phyloP scores from a whole-genome alignment of 1,140 invertebrate species.

The Steinernema feltiae region DNA sequence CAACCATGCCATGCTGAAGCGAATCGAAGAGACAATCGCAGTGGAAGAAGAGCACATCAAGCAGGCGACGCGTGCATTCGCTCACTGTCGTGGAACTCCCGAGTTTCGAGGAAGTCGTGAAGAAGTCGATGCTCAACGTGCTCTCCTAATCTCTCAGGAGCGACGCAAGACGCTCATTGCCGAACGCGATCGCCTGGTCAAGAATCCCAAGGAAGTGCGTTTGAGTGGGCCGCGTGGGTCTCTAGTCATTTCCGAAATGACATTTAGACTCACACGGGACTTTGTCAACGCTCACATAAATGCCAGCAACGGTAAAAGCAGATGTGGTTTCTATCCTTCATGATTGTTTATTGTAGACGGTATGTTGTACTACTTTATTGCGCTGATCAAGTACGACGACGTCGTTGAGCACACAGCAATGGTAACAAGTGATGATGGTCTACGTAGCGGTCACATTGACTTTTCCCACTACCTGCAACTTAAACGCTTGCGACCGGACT shows the following conservation, averaged over 20 bases:
- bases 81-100: background rate
- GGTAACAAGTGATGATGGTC: background rate
- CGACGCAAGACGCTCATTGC: background rate
- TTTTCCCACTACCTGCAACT: background rate
- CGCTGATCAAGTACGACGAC: background rate
- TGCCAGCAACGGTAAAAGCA: background rate
- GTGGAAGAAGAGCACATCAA: constrained; percentile 2
- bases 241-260: background rate
- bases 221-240: background rate
- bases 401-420: background rate
- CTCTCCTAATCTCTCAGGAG: background rate
- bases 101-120: background rate
- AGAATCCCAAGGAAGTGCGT: background rate
- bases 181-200: background rate
- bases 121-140: background rate
- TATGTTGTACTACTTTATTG: constrained; percentile 2
- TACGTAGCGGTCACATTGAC: background rate
- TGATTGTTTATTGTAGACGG: background rate
- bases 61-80: background rate
- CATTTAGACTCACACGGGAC: background rate
- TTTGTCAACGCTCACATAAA: background rate
- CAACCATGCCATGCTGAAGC: background rate
- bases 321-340: background rate
- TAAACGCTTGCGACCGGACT: background rate
- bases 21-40: background rate